Evolutionary conservation across 37 sponge, comb jelly and placozoan species (phyloP).

Genomic region (Mnemiopsis leidyi): DNA sequence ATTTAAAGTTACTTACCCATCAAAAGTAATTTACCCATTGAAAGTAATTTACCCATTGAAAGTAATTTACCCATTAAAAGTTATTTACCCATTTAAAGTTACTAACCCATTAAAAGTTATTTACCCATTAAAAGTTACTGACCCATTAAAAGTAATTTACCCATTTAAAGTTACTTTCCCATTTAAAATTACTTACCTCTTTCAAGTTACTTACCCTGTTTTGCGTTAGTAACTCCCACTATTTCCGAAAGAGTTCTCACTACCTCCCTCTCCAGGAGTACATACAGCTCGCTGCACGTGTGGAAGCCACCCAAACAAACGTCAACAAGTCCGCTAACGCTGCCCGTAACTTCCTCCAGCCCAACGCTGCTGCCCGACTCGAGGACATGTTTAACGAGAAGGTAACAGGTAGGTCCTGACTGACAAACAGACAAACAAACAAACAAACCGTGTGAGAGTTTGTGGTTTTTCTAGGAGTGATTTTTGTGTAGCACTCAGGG

Average conservation of each 20-base stretch:
- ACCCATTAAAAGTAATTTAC: too few species aligned
- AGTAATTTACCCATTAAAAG: neutral
- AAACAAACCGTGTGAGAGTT: neutral
- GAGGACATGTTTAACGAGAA: conserved; percentile 66
- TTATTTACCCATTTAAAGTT: neutral
- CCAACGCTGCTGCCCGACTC: conserved; percentile 59
- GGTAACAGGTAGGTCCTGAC: conserved; percentile 10
- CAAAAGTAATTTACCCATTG: too few species aligned
- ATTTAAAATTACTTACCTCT: neutral
- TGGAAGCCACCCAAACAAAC: neutral
- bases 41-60: too few species aligned
- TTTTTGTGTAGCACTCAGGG: neutral
- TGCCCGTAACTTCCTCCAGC: conserved; percentile 45
- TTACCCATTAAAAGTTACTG: too few species aligned
- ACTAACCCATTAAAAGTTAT: too few species aligned
- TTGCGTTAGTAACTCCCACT: too few species aligned
- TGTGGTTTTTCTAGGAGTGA: neutral
- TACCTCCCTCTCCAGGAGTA: conserved; percentile 32
- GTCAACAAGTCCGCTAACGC: conserved; percentile 29
- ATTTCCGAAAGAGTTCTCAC: too few species aligned
- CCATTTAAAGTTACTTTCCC: neutral
- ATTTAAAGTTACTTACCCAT: neutral
- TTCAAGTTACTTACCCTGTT: too few species aligned
- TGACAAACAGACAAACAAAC: neutral
- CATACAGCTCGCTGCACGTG: neutral